Conservation (phyloP, 2,113 vertebrate genomes). For the Cervus canadensis region DNA sequence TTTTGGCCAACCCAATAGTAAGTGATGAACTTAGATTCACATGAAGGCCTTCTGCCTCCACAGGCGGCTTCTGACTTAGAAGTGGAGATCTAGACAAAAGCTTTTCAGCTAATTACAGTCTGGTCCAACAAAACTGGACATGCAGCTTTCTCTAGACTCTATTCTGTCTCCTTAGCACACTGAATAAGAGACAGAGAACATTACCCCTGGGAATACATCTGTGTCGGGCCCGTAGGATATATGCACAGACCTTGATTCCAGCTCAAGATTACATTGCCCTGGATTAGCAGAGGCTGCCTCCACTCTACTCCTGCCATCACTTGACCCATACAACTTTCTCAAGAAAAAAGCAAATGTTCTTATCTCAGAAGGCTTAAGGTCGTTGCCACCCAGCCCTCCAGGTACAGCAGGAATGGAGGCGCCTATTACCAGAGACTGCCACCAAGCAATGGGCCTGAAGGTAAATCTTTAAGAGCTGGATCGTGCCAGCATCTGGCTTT, state of each 20-base stretch:
- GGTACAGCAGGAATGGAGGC: neutral
- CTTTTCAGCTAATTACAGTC: neutral
- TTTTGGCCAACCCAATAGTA: neutral
- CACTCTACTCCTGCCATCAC: neutral
- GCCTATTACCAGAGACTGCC: neutral
- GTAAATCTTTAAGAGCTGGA: neutral
- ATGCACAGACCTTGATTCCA: neutral
- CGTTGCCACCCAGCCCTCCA: neutral
- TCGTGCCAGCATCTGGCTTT: neutral
- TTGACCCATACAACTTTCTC: neutral
- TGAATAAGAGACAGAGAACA: neutral
- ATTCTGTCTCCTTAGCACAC: neutral
- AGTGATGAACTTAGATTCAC: neutral
- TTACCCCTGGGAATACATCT: neutral
- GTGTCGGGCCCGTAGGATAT: neutral
- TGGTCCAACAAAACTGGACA: neutral
- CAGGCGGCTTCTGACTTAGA: neutral
- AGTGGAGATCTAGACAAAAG: neutral
- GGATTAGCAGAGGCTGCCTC: neutral
- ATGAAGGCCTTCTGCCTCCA: neutral
- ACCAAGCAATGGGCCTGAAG: neutral
- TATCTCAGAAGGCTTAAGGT: neutral
- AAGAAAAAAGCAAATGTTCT: neutral
- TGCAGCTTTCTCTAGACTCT: neutral
- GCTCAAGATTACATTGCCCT: neutral